Evolutionary conservation across 2,113 vertebrate species (phyloP).

Genomic region (Ciconia stormi): DNA sequence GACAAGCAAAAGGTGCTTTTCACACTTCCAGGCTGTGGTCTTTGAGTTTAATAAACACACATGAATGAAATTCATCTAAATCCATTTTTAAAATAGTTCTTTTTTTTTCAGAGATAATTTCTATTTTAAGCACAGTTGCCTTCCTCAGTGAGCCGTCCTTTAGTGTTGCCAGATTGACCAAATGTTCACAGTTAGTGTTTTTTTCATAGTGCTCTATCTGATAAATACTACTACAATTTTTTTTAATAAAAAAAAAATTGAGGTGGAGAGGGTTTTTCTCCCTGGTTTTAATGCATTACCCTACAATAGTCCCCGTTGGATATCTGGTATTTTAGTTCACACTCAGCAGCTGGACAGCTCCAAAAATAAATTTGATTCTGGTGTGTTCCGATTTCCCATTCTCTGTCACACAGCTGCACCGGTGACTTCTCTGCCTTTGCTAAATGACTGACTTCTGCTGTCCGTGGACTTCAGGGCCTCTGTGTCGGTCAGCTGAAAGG

Average conservation of each 20-base stretch:
- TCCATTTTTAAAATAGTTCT: background rate
- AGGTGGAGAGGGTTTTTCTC: background rate
- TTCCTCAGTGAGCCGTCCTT: background rate
- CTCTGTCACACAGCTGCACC: background rate
- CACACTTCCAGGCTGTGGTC: background rate
- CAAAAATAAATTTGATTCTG: background rate
- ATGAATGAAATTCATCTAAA: background rate
- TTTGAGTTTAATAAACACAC: background rate
- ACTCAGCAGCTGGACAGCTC: background rate
- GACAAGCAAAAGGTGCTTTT: background rate
- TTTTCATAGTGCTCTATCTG: background rate
- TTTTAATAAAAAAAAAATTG: background rate
- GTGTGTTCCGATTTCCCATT: background rate
- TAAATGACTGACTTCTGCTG: background rate
- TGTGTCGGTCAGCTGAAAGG: background rate
- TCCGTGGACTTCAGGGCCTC: background rate
- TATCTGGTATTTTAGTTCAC: background rate
- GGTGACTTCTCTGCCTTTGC: background rate
- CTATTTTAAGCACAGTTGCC: background rate
- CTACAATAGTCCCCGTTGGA: background rate
- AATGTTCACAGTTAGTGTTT: accelerated
- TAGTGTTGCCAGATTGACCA: background rate
- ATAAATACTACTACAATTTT: background rate
- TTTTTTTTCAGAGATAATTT: background rate
- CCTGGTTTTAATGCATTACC: background rate